Conservation (phyloP, 2,888 invertebrate genomes). For the Encarsia formosa region DNA sequence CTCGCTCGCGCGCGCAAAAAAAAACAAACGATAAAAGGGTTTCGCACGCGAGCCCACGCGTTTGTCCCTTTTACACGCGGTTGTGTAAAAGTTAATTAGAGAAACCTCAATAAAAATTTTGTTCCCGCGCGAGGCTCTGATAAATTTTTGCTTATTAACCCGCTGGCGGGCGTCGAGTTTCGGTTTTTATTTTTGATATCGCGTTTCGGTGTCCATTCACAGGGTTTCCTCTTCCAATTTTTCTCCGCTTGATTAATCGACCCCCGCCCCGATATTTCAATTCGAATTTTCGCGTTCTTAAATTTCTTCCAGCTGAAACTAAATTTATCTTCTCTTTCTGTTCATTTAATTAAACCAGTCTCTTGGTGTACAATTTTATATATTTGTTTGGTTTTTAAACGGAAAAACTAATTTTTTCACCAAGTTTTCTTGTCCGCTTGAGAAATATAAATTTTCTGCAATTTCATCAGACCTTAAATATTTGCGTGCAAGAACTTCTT, state of each 20-base stretch:
- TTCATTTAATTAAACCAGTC: too few relatives aligned
- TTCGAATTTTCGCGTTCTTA: conserved; percentile 10
- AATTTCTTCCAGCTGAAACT: too few relatives aligned
- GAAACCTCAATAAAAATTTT: conserved; percentile 16
- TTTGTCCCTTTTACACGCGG: neutral
- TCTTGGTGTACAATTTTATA: too few relatives aligned
- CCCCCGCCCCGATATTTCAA: conserved; percentile 27
- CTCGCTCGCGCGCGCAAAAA: neutral
- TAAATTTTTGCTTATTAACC: conserved; percentile 42
- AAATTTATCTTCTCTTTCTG: conserved; percentile 3
- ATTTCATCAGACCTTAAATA: too few relatives aligned
- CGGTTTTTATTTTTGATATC: conserved; percentile 43
- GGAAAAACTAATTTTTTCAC: too few relatives aligned
- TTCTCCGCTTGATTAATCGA: conserved; percentile 44
- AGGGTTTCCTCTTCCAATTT: conserved; percentile 41
- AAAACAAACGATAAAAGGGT: neutral
- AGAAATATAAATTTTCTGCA: too few relatives aligned
- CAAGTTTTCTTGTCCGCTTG: too few relatives aligned
- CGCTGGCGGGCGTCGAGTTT: conserved; percentile 36
- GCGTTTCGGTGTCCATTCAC: conserved; percentile 40
- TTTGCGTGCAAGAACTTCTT: too few relatives aligned
- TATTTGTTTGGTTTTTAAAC: too few relatives aligned
- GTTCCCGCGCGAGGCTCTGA: conserved; percentile 24
- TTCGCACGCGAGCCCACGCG: neutral
- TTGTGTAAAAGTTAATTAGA: conserved; percentile 19